Conservation (phyloP, 2,113 vertebrate genomes). For the Balaeniceps rex region DNA sequence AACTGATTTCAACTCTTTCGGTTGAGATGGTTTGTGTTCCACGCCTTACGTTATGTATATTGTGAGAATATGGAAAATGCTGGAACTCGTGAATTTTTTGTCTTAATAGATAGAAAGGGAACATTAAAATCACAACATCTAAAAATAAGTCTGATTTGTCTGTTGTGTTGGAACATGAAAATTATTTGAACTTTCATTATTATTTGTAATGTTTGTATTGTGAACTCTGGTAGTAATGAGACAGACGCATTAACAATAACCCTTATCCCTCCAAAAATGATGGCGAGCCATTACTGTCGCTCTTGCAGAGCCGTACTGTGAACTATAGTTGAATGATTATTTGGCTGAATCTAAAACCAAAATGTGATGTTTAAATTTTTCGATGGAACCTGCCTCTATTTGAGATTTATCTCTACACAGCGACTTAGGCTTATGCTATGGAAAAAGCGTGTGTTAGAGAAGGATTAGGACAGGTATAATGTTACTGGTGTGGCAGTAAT, state of each 20-base stretch:
- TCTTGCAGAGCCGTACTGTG: not conserved
- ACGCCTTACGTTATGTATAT: not conserved
- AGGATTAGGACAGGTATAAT: not conserved
- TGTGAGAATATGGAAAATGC: not conserved
- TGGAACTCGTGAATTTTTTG: not conserved
- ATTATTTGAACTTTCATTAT: not conserved
- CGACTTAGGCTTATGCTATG: not conserved
- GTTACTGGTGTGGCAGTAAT: not conserved
- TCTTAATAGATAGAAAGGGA: not conserved
- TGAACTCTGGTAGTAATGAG: not conserved
- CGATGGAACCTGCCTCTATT: not conserved
- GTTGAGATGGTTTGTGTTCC: not conserved
- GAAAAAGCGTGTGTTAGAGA: not conserved
- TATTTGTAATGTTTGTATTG: not conserved
- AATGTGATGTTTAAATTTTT: not conserved
- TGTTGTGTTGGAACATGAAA: not conserved
- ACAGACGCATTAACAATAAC: not conserved
- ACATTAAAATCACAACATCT: not conserved
- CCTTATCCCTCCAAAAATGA: not conserved
- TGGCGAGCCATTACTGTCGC: not conserved
- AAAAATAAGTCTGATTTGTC: not conserved
- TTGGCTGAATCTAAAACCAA: not conserved
- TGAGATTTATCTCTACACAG: not conserved
- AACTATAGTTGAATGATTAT: not conserved
- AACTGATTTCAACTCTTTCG: not conserved